Base-by-base conservation (phyloP, 2,113 vertebrate species). In the Dasypus novemcinctus region DNA sequence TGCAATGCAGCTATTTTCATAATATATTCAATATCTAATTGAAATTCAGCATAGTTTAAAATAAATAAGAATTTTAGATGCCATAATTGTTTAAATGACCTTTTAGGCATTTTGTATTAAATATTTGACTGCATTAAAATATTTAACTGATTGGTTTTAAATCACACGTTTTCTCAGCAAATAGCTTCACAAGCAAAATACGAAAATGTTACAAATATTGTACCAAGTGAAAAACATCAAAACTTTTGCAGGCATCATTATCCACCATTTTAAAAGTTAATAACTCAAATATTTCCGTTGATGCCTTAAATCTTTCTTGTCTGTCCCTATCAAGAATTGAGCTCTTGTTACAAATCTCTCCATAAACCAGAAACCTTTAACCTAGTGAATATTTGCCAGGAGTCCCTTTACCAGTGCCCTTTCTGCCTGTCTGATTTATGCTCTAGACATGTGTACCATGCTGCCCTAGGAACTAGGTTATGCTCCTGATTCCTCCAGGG, bases 31-130 rank as follows among this genome's bases (percentile, higher is more conserved):
- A 83, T 96, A 38, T 5, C 9, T 91, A 93, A 91, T 72, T 96
- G 31, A 94, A 93, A 96, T 88, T 88, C 66, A 95, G 68, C 18
- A 46, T 89, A 14, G 90, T 75, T 91, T 69, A 85, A 93, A 94
- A 94, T 92, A 79, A 41, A 78, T 94, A 61, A 82, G 86, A 94
- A 31, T 72, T 69, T 90, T 87, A 90, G 57, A 87, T n/a, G 27
- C 4, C 25, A 38, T 66, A 84, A 91, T 93, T 94, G 31, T 36
- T 90, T 93, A 75, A 90, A 66, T 71, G 90, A 92, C 23, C 59
- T 94, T 90, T 87, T 87, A 54, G 63, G 41, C 10, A 68, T 94
- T 94, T 43, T 63, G 86, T 87, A 29, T 79, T 92, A 92, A 92
- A 96, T 92, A 94, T 96, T 90, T 93, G 79, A 54, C 46, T 74